Evolutionary conservation across 2,113 vertebrate species (phyloP).

Genomic region (Triplophysa tibetana): DNA sequence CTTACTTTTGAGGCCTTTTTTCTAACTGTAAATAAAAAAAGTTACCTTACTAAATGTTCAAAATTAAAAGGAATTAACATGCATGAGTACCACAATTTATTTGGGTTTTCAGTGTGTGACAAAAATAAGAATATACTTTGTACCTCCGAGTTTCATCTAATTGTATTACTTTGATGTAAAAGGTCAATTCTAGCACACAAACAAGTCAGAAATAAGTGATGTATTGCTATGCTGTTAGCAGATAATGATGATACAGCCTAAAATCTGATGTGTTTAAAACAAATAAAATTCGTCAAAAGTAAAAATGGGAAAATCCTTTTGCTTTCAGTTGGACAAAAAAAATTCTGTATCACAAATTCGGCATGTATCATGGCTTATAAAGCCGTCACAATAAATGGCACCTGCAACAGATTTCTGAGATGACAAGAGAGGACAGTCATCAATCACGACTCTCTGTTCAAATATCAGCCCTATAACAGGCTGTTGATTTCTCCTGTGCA

Average conservation of each 20-base stretch:
- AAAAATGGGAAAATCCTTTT: background rate
- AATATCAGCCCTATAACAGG: background rate
- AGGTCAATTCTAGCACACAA: too few species aligned
- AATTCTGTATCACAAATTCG: conserved; percentile 4
- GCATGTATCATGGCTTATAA: background rate
- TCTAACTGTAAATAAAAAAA: too few species aligned
- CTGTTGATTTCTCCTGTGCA: conserved; percentile 31
- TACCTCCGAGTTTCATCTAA: too few species aligned
- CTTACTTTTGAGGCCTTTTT: too few species aligned
- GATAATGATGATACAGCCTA: background rate
- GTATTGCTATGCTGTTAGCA: too few species aligned
- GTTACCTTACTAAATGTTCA: too few species aligned
- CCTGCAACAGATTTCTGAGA: conserved; percentile 5
- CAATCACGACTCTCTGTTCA: conserved; percentile 15
- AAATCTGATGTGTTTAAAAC: background rate
- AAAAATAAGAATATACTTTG: too few species aligned
- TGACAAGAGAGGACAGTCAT: conserved; percentile 24
- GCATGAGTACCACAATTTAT: too few species aligned
- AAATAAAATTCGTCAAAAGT: background rate
- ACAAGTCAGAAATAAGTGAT: too few species aligned
- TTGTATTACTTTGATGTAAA: too few species aligned
- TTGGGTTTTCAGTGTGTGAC: too few species aligned
- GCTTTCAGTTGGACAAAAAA: conserved; percentile 4
- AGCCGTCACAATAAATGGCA: conserved; percentile 38
- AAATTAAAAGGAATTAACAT: too few species aligned